These are phyloP conservation scores for Eurytoma adleriae DNA, from an alignment of 2,888 invertebrate genomes.

Conservation along the genomic window DNA sequence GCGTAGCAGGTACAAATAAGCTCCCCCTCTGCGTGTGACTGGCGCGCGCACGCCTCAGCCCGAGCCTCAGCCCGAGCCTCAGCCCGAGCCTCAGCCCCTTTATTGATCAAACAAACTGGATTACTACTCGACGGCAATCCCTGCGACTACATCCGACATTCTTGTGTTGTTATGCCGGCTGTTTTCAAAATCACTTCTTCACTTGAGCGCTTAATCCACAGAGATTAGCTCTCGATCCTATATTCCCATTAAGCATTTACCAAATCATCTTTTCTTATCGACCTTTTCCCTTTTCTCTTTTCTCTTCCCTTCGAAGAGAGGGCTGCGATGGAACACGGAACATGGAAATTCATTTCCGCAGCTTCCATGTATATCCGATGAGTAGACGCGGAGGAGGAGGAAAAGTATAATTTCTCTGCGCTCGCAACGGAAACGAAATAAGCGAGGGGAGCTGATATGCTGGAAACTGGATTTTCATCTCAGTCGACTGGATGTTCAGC, in stretches of 20 bases:
- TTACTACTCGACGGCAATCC: constrained; percentile 37
- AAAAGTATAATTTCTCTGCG: constrained; percentile 53
- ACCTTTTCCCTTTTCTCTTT: neutral
- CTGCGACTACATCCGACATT: constrained; percentile 21
- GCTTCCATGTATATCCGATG: constrained; percentile 1
- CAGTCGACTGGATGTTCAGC: constrained; percentile 29
- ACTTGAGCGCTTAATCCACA: neutral
- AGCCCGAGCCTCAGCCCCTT: constrained; percentile 8
- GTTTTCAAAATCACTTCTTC: constrained; percentile 31
- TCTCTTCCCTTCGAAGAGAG: neutral
- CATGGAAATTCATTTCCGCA: constrained; percentile 15
- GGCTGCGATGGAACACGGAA: neutral
- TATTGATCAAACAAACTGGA: constrained; percentile 50
- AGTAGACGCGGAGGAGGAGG: constrained; percentile 7
- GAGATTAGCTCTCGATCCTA: neutral
- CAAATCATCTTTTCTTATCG: neutral
- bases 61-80: constrained; percentile 1
- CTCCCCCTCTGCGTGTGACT: neutral
- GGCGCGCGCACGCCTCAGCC: neutral
- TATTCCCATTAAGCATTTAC: neutral
- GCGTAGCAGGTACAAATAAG: constrained; percentile 34
- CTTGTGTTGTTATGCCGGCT: neutral
- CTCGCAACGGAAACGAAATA: constrained; percentile 49
- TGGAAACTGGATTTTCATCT: constrained; percentile 57
- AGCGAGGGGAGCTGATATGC: constrained; percentile 46